Conservation (phyloP, 2,888 invertebrate species). For the Scaptomyza polygonia region DNA sequence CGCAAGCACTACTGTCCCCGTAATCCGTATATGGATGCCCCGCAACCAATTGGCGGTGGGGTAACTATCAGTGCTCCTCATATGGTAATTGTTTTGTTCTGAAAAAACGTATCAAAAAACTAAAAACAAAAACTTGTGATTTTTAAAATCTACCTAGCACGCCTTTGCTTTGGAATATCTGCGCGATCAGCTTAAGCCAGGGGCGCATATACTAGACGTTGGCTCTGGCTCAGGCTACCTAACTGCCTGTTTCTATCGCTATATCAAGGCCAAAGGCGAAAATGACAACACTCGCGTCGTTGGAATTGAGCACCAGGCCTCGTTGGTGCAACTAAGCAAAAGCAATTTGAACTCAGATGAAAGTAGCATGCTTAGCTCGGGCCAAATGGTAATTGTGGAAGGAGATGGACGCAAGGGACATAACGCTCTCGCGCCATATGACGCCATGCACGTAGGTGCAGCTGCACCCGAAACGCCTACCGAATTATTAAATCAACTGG, state of each 20-base stretch:
- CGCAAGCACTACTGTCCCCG: conserved; percentile 91
- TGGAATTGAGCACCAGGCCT: conserved; percentile 96
- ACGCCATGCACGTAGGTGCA: conserved; percentile 97
- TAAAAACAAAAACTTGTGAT: not conserved
- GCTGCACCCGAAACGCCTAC: conserved; percentile 92
- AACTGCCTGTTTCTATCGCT: conserved; percentile 94
- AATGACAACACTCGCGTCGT: conserved; percentile 86
- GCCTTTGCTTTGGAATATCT: conserved; percentile 95
- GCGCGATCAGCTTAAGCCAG: conserved; percentile 90
- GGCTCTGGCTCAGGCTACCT: conserved; percentile 97
- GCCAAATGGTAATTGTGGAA: conserved; percentile 89
- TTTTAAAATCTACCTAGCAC: conserved; percentile 86
- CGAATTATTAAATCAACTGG: conserved; percentile 86
- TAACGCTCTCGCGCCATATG: conserved; percentile 90
- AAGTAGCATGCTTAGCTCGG: conserved; percentile 88
- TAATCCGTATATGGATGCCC: conserved; percentile 94
- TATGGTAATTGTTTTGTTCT: conserved; percentile 88
- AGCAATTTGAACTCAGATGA: conserved; percentile 91
- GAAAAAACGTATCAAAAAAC: too few species aligned
- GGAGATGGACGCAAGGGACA: conserved; percentile 96
- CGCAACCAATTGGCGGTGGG: conserved; percentile 96
- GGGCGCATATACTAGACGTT: conserved; percentile 93
- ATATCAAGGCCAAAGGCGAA: conserved; percentile 87
- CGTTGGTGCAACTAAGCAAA: conserved; percentile 90
- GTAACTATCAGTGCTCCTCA: conserved; percentile 98